These are phyloP conservation scores for Drosophila pruinosa DNA, from an alignment of 1,140 invertebrate genomes.

Conservation along the genomic window DNA sequence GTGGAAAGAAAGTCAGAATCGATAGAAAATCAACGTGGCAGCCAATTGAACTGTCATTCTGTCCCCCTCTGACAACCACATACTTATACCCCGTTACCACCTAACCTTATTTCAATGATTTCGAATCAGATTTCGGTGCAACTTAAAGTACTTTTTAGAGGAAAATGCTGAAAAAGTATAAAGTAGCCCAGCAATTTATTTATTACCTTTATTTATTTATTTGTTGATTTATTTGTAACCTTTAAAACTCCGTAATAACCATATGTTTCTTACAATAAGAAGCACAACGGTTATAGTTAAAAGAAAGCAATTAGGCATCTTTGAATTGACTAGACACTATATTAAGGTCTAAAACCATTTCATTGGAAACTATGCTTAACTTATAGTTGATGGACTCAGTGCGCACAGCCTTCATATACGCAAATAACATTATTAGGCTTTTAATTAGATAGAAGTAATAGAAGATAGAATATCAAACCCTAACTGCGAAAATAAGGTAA, in stretches of 20 bases:
- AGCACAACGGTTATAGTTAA: not conserved
- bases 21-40: conserved; percentile 53
- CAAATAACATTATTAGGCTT: not conserved
- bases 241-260: conserved; percentile 40
- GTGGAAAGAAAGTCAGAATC: conserved; percentile 43
- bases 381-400: no score
- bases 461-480: no score
- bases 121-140: conserved; percentile 23
- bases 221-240: conserved; percentile 69
- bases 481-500: no score
- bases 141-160: not conserved
- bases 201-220: conserved; percentile 44
- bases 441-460: no score
- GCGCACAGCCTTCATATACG: not conserved
- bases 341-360: not conserved
- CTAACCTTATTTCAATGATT: not conserved
- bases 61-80: not conserved
- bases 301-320: not conserved
- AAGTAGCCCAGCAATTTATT: conserved; percentile 61
- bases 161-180: not conserved
- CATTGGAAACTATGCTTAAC: no score
- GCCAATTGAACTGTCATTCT: conserved; percentile 52
- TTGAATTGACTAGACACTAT: not conserved
- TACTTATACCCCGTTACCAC: not conserved
- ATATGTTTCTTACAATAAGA: not conserved